A percentile compares a stretch with the other conserved stretches of the same genome.
These are phyloP conservation scores for Drosophila pectinifera DNA, from an alignment of 1,140 invertebrate species.

Conservation along the genomic window DNA sequence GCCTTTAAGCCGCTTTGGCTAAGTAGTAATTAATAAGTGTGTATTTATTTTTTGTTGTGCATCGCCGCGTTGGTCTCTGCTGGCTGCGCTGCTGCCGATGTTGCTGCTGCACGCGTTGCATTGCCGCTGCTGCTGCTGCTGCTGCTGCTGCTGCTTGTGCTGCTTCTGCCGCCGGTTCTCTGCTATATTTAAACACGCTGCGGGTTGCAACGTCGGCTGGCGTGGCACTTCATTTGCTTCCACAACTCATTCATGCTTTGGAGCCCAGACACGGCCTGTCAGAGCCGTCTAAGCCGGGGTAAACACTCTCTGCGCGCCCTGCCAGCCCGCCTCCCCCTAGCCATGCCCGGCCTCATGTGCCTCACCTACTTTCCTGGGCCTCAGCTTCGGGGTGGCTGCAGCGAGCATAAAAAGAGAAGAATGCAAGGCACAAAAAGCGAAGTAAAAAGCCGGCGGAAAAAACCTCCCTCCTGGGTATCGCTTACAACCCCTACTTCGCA, in stretches of 20 bases:
- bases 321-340: slow-evolving; percentile 13
- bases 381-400: slow-evolving; percentile 64
- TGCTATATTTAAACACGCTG: slow-evolving; percentile 80
- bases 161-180: slow-evolving; percentile 47
- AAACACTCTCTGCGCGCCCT: slow-evolving; percentile 62
- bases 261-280: slow-evolving; percentile 55
- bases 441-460: slow-evolving; percentile 34
- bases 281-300: slow-evolving; percentile 76
- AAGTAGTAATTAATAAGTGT: background rate
- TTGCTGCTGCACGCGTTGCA: slow-evolving; percentile 71
- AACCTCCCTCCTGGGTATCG: slow-evolving; percentile 75
- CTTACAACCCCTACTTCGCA: slow-evolving; percentile 66
- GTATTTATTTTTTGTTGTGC: slow-evolving; percentile 10
- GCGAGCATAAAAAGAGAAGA: slow-evolving; percentile 50
- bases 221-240: slow-evolving; percentile 83
- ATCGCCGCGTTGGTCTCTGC: slow-evolving; percentile 37
- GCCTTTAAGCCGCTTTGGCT: background rate
- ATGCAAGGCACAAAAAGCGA: slow-evolving; percentile 32
- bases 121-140: slow-evolving; percentile 36
- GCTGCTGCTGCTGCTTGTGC: slow-evolving; percentile 9
- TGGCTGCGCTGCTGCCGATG: slow-evolving; percentile 20
- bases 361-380: slow-evolving; percentile 73
- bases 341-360: slow-evolving; percentile 58
- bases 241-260: slow-evolving; percentile 84
- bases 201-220: slow-evolving; percentile 70